These are phyloP conservation scores for Drosophila monieri DNA, from an alignment of 2,888 invertebrate genomes.

Conservation along the genomic window DNA sequence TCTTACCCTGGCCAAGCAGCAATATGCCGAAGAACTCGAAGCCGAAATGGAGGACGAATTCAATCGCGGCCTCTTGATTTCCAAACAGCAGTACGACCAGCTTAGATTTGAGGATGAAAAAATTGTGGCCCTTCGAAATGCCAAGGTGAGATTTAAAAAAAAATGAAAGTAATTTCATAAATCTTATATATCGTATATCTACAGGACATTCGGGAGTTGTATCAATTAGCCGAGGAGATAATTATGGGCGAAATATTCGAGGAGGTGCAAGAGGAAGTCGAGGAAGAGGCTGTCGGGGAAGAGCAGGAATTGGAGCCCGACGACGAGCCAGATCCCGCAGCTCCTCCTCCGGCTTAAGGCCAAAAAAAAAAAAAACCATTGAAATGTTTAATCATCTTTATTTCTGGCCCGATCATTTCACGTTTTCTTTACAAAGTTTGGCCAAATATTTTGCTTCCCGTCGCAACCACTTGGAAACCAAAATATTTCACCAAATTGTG, in stretches of 20 bases:
- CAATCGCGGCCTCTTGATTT: slow-evolving; percentile 84
- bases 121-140: slow-evolving; percentile 85
- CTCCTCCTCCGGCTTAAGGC: slow-evolving; percentile 2
- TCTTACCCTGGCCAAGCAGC: slow-evolving; percentile 69
- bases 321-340: slow-evolving; percentile 3
- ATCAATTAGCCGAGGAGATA: slow-evolving; percentile 86
- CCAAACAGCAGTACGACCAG: slow-evolving; percentile 85
- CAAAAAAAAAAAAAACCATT: neutral
- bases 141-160: slow-evolving; percentile 85
- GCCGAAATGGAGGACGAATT: slow-evolving; percentile 78
- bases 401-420: neutral
- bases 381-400: neutral
- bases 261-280: slow-evolving; percentile 48
- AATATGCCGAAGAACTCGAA: slow-evolving; percentile 73
- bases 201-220: slow-evolving; percentile 87
- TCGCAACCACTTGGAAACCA: neutral
- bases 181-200: neutral
- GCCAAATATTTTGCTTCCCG: slow-evolving; percentile 30
- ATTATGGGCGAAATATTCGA: slow-evolving; percentile 84
- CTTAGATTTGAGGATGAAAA: slow-evolving; percentile 86
- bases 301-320: slow-evolving; percentile 41
- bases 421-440: slow-evolving; percentile 31
- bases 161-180: neutral
- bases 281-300: slow-evolving; percentile 40
- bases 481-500: slow-evolving; percentile 34